Evolutionary conservation across 2,888 invertebrate genomes (phyloP).

Genomic region (Polymixis lichenea): DNA sequence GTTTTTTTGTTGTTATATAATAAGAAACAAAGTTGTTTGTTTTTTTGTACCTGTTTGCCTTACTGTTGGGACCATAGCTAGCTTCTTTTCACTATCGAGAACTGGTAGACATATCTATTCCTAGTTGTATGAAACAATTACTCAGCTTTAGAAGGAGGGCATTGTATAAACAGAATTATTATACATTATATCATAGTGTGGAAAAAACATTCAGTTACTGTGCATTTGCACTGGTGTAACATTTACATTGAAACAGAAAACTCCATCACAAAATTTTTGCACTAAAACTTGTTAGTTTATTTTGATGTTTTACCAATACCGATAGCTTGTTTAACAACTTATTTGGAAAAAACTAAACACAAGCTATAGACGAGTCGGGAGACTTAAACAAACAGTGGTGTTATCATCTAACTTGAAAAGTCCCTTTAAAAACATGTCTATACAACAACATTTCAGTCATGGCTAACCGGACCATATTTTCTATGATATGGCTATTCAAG

Average conservation of each 20-base stretch:
- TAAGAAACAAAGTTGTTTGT: conserved; percentile 5
- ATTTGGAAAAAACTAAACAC: not conserved
- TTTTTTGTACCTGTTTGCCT: conserved; percentile 2
- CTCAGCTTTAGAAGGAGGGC: not conserved
- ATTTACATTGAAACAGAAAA: not conserved
- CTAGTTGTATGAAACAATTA: not conserved
- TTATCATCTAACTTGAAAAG: not conserved
- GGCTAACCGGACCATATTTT: too few relatives aligned
- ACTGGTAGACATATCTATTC: not conserved
- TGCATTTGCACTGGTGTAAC: not conserved
- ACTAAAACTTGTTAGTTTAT: not conserved
- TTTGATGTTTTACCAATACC: not conserved
- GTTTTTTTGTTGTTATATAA: conserved; percentile 4
- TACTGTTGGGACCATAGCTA: not conserved
- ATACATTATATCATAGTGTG: not conserved
- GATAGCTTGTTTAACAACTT: not conserved
- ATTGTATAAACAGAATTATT: not conserved
- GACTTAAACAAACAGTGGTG: not conserved
- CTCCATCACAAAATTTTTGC: not conserved
- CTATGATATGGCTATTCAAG: too few relatives aligned
- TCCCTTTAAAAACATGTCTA: not conserved
- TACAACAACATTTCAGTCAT: not conserved
- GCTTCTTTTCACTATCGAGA: conserved; percentile 3
- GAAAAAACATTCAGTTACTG: not conserved
- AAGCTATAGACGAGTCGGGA: not conserved